Evolutionary conservation across 2,888 invertebrate genomes (phyloP).

Genomic region (Scaptomyza caliginosa): DNA sequence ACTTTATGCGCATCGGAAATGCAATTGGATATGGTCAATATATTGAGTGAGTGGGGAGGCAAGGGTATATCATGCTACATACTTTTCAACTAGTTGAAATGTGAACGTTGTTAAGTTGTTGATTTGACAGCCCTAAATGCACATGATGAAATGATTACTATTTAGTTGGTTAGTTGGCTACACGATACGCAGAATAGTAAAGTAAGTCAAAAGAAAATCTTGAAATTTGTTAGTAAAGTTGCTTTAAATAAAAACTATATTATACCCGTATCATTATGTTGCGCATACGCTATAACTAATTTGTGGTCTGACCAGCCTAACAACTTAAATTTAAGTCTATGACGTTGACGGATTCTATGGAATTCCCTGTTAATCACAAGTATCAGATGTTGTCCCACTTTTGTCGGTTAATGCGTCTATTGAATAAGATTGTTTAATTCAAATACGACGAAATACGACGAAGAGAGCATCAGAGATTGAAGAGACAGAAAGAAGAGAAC

Average conservation of each 20-base stretch:
- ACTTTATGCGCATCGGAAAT: constrained; percentile 74
- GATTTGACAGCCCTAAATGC: constrained; percentile 45
- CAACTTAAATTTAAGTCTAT: neutral
- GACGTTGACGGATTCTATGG: constrained; percentile 5
- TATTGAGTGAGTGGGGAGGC: constrained; percentile 16
- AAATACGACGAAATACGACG: constrained; percentile 28
- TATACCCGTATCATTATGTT: neutral
- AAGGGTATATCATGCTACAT: constrained; percentile 1
- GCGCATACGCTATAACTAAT: constrained; percentile 15
- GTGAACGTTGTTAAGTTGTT: constrained; percentile 42
- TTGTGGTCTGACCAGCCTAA: neutral
- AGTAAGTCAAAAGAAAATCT: neutral
- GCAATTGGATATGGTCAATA: constrained; percentile 72
- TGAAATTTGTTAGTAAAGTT: neutral
- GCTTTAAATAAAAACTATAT: neutral
- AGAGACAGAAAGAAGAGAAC: constrained; percentile 1
- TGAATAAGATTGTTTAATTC: constrained; percentile 48
- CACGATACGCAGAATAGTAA: neutral
- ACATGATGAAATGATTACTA: constrained; percentile 3
- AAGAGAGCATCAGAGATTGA: neutral
- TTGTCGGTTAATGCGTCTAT: constrained; percentile 34
- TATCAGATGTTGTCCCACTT: constrained; percentile 4
- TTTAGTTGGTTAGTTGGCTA: neutral
- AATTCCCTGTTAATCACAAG: constrained; percentile 31
- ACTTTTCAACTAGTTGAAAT: constrained; percentile 19